Evolutionary conservation across 2,797 vertebrate genomes (phyloP).

Genomic region (Semaprochilodus insignis): DNA sequence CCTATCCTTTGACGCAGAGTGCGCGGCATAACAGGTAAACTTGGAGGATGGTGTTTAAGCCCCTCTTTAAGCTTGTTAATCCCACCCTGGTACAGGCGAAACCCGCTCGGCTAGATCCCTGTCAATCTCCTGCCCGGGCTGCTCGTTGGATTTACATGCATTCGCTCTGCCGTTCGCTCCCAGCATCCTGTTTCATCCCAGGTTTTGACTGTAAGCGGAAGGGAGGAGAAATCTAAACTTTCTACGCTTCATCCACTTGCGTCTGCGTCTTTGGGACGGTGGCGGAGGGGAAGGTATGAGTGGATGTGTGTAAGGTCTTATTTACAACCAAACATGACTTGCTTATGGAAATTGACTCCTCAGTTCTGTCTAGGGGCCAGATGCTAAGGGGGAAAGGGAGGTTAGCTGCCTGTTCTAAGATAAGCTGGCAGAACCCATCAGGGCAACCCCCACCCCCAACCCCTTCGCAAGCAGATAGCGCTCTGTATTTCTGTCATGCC

Average conservation of each 20-base stretch:
- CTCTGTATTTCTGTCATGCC: constrained; percentile 83
- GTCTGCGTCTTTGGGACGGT: constrained; percentile 41
- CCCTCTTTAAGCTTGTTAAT: constrained; percentile 88
- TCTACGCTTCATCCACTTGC: constrained; percentile 44
- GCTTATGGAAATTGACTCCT: constrained; percentile 84
- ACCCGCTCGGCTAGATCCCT: constrained; percentile 83
- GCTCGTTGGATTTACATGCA: constrained; percentile 83
- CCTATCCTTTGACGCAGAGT: constrained; percentile 73
- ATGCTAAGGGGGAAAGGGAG: constrained; percentile 74
- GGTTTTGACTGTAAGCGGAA: constrained; percentile 67
- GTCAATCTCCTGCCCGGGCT: constrained; percentile 84
- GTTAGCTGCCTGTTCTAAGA: constrained; percentile 80
- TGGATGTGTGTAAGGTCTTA: constrained; percentile 67
- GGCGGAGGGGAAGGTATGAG: not conserved
- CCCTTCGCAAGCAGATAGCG: constrained; percentile 77
- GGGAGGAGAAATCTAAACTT: constrained; percentile 64
- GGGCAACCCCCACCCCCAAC: not conserved
- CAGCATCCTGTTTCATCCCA: constrained; percentile 66
- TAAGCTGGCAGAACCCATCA: constrained; percentile 86
- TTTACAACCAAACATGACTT: constrained; percentile 74
- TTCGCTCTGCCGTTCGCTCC: constrained; percentile 78
- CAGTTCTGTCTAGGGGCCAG: constrained; percentile 77
- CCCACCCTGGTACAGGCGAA: constrained; percentile 85
- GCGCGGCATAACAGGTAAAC: constrained; percentile 82
- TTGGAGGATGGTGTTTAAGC: constrained; percentile 82